Percentiles rank a stretch among this genome's conserved stretches.
Conservation (phyloP, 2,888 invertebrate species). For the Orthosia gothica region DNA sequence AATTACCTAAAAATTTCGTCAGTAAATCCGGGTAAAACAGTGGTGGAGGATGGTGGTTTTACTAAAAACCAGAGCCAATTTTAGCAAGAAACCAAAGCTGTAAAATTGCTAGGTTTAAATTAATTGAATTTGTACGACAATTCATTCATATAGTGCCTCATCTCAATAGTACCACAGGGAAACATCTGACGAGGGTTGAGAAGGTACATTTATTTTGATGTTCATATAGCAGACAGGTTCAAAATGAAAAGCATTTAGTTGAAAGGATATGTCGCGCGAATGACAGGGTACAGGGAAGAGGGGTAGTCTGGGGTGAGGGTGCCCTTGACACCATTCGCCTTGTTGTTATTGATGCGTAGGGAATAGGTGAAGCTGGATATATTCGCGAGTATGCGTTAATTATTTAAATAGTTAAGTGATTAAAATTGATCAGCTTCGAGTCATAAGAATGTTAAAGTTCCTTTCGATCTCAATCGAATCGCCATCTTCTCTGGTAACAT, state of each 20-base stretch:
- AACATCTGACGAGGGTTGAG: slow-evolving; percentile 19
- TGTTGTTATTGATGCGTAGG: slow-evolving; percentile 13
- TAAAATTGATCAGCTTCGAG: too few species aligned
- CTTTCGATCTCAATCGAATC: too few species aligned
- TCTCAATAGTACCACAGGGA: background rate
- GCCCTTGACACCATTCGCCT: slow-evolving; percentile 18
- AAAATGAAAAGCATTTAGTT: slow-evolving; percentile 29
- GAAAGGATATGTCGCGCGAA: slow-evolving; percentile 23
- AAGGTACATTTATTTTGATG: background rate
- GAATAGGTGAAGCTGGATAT: background rate
- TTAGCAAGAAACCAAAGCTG: background rate
- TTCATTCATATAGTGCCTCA: background rate
- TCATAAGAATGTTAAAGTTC: too few species aligned
- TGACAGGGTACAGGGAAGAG: background rate
- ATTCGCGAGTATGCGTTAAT: background rate
- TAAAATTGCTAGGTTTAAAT: background rate
- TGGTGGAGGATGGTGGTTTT: too few species aligned
- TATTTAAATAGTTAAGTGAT: background rate
- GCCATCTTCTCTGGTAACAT: too few species aligned
- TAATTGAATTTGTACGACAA: background rate
- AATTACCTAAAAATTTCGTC: background rate
- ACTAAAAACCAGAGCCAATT: background rate
- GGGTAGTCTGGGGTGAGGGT: background rate
- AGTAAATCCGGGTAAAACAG: background rate
- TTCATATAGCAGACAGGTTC: slow-evolving; percentile 1